Evolutionary conservation across 1,140 invertebrate genomes (phyloP), one percentile per base, ranked within the genome.

Genomic region (Coenobita brevimanus): DNA sequence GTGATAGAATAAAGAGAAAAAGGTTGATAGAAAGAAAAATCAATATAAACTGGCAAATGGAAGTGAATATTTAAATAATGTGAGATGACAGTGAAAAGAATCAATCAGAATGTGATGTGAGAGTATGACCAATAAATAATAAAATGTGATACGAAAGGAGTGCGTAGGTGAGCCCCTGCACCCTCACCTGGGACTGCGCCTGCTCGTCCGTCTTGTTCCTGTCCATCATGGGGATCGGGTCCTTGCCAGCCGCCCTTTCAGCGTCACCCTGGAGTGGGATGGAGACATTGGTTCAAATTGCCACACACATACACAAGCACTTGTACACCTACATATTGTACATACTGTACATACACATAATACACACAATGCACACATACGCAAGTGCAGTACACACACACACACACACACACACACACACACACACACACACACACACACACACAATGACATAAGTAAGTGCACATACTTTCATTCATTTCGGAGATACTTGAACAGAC

Each of bases 181-280:
- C 33, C 75, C 75, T 89, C 91, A 96, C 95, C 94, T 97, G 96
- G 82, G 95, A 95, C 6, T 94, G 92, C 1, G 96, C 95, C 91
- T 97, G 94, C 91, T 96, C 94, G 78, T 96, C 93, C 2, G 94
- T 94, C 91, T 95, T 95, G 62, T 94, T 93, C 84, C 96, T 92
- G 91, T 97, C 96, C 96, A 97, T 97, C 95, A 97, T 97, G 1
- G 96, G 94, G 84, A 97, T 95, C 0, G 96, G 96, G 41, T 92
- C 93, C 80, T 94, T 93, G 0, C 96, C 96, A 64, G 94, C 94
- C 15, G 93, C 93, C 89, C 94, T 93, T 92, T 97, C 96, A 43
- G 95, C 95, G 92, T 97, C 96, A 41, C 95, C 95, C 94, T 95
- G 84, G 10, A 75, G 67, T 62, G n/a, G 78, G 13, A 41, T 43